These are phyloP conservation scores for Heliopora coerulea DNA, from an alignment of 92 coral and sea anemone species.

Conservation along the genomic window DNA sequence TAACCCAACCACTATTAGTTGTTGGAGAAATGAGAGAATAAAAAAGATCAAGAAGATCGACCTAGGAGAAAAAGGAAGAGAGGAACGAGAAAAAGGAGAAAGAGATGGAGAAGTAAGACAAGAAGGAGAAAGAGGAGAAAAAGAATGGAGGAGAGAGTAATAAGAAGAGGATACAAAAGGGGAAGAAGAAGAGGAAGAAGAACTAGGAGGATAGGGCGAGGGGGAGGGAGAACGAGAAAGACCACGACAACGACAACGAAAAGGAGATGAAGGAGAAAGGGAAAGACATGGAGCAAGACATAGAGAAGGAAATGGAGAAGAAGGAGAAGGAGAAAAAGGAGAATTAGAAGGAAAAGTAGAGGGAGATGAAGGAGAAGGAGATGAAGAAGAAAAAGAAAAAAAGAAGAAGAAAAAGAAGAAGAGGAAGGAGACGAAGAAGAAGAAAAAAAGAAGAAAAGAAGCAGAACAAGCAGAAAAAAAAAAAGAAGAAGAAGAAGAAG, in stretches of 20 bases:
- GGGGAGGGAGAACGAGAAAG: neutral
- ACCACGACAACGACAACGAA: neutral
- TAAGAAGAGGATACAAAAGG: neutral
- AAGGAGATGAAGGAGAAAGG: neutral
- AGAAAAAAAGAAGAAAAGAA: neutral
- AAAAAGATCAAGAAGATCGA: neutral
- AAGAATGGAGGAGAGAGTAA: neutral
- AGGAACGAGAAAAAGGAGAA: neutral
- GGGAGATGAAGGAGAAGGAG: neutral
- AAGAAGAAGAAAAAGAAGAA: neutral
- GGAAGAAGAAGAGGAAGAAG: slow-evolving; percentile 32
- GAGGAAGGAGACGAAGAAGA: neutral
- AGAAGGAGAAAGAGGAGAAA: neutral
- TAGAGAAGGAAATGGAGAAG: neutral
- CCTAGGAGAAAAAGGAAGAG: neutral
- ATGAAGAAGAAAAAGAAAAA: neutral
- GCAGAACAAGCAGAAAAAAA: neutral
- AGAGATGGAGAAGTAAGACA: neutral
- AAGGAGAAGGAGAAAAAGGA: neutral
- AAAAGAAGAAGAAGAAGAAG: neutral
- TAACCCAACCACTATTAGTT: too few relatives aligned
- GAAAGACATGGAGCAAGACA: neutral
- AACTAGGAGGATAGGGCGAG: neutral
- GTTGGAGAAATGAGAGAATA: neutral
- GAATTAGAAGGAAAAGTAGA: neutral